phyloP scores from a whole-genome alignment of 2,888 invertebrate genomes.

The Agrochola lychnidis region DNA sequence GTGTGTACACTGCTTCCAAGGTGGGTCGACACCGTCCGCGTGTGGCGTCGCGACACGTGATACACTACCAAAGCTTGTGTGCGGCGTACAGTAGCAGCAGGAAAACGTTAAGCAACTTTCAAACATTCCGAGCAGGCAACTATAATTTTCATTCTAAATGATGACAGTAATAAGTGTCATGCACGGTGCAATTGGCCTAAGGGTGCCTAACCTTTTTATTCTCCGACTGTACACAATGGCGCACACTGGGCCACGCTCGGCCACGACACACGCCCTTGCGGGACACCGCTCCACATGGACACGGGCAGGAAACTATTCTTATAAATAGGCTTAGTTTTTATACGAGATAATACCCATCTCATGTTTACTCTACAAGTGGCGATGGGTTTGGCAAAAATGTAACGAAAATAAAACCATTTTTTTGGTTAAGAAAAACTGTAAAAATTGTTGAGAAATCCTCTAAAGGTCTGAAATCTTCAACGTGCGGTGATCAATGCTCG shows the following conservation, averaged over 20 bases:
- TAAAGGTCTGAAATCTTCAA: neutral
- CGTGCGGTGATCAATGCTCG: neutral
- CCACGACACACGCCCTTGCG: slow-evolving; percentile 34
- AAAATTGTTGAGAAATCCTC: neutral
- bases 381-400: neutral
- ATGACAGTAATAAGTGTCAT: too few species aligned
- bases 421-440: neutral
- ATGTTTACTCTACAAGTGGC: neutral
- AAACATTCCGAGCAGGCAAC: neutral
- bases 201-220: slow-evolving; percentile 9
- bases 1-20: slow-evolving; percentile 74
- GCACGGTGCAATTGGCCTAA: neutral
- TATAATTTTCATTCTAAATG: neutral
- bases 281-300: neutral
- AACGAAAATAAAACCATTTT: neutral
- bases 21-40: slow-evolving; percentile 70
- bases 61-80: slow-evolving; percentile 66
- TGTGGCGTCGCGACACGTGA: slow-evolving; percentile 63
- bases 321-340: too few species aligned
- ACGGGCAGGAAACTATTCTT: neutral
- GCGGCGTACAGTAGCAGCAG: slow-evolving; percentile 2
- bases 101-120: neutral
- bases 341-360: neutral
- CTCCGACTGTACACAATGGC: slow-evolving; percentile 8
- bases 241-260: slow-evolving; percentile 15